These are phyloP conservation scores for Rhopilema esculentum DNA, from an alignment of 30 jellyfish, hydroid and myxozoan species.

Conservation along the genomic window DNA sequence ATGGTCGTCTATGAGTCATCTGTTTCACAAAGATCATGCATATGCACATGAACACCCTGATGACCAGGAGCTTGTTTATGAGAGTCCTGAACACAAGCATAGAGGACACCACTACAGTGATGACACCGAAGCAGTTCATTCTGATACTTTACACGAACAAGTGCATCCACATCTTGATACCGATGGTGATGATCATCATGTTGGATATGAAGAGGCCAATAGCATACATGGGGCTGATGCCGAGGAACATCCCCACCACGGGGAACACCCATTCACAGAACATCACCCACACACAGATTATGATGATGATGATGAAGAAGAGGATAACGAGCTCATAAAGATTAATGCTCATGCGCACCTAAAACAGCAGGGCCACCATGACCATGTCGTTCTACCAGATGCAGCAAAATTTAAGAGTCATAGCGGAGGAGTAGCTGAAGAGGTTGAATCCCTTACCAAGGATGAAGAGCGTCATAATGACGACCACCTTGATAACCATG, in stretches of 20 bases:
- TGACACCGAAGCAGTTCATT: neutral
- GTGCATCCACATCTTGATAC: constrained; percentile 1
- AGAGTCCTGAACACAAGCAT: neutral
- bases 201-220: constrained; percentile 35
- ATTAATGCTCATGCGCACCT: constrained; percentile 16
- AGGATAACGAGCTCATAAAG: neutral
- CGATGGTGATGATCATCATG: constrained; percentile 5
- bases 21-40: constrained; percentile 1
- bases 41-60: neutral
- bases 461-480: neutral
- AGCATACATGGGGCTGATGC: constrained; percentile 27
- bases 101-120: neutral
- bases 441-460: neutral
- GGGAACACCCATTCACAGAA: constrained; percentile 44
- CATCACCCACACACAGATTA: constrained; percentile 18
- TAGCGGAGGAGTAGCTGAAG: constrained; percentile 43
- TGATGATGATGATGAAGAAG: constrained; percentile 26
- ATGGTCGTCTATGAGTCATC: constrained; percentile 6
- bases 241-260: constrained; percentile 29
- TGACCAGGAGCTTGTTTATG: neutral
- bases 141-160: constrained; percentile 2
- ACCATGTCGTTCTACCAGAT: neutral
- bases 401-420: constrained; percentile 37
- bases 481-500: constrained; percentile 3
- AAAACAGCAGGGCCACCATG: constrained; percentile 2